Evolutionary conservation across 2,888 invertebrate genomes (phyloP), one percentile per base, ranked within the genome.

Genomic region (Podotricha telesiphe): DNA sequence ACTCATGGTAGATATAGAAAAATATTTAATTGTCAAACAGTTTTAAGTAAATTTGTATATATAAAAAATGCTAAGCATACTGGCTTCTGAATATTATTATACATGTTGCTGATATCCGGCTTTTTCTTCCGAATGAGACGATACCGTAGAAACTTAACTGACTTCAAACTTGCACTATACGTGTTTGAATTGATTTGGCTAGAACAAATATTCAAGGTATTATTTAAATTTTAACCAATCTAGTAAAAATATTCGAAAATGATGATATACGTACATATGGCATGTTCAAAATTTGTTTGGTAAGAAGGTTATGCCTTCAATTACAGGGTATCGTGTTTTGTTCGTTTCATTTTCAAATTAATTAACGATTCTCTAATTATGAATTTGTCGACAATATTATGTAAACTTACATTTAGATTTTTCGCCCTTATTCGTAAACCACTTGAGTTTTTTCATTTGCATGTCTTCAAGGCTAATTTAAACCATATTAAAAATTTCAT

Each of bases 311-410:
- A 71, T 76, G 76, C 82, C 79, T 80, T 80, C 77, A 77, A 75
- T 78, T 82, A 86, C 88, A 88, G 88, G 88, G 88, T 89, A 88
- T 84, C 78, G 78, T 74, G 64, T 83, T 83, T 80, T 70, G 72
- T 84, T 82, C 67, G 47, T 76, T 77, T 69, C 28, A 76, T 77
- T 76, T 19, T 70, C 58, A 59, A 69, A 72, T 78, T 79, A 77
- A 78, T 74, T 76, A 74, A 76, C 75, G 72, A 67, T 81, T 86
- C 77, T 78, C 81, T 81, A 65, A 69, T 71, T 71, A 83, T 82
- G 78, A 84, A 85, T 80, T 84, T 83, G 74, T 83, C 80, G 88
- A 88, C 88, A 89, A 89, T 89, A 89, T 87, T 84, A 80, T 82
- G 80, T 73, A 81, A 79, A 78, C 72, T 71, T 76, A 37, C 8